These are phyloP conservation scores for Panopea generosa DNA, from an alignment of 2,888 invertebrate species.

Conservation along the genomic window DNA sequence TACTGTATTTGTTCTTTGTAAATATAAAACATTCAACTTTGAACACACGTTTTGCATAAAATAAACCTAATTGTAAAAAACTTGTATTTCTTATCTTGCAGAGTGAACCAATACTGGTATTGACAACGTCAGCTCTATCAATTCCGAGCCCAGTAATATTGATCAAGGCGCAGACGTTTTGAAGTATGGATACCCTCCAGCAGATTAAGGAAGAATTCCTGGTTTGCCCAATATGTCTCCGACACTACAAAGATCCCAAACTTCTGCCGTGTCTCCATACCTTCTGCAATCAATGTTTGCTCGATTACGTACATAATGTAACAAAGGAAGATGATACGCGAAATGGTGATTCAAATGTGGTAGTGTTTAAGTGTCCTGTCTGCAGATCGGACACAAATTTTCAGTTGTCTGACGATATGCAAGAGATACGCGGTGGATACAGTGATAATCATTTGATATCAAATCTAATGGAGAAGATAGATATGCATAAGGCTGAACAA, in stretches of 20 bases:
- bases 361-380: constrained; percentile 63
- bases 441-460: constrained; percentile 69
- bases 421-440: constrained; percentile 58
- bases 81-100: too few relatives aligned
- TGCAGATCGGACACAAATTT: constrained; percentile 64
- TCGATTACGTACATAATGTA: constrained; percentile 46
- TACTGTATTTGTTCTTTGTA: too few relatives aligned
- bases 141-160: too few relatives aligned
- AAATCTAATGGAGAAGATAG: constrained; percentile 68
- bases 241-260: constrained; percentile 66
- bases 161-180: too few relatives aligned
- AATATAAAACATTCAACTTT: too few relatives aligned
- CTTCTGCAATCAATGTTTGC: constrained; percentile 63
- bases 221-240: constrained; percentile 66
- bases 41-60: too few relatives aligned
- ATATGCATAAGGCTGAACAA: constrained; percentile 64
- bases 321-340: constrained; percentile 13
- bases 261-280: constrained; percentile 69
- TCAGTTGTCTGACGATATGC: constrained; percentile 55
- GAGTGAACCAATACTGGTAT: too few relatives aligned
- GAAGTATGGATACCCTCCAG: constrained; percentile 65
- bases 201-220: constrained; percentile 68
- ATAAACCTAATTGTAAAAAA: too few relatives aligned
- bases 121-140: too few relatives aligned
- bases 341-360: constrained; percentile 18